Conservation (phyloP, 1,140 invertebrate genomes). For the Hylaeus volcanicus region DNA sequence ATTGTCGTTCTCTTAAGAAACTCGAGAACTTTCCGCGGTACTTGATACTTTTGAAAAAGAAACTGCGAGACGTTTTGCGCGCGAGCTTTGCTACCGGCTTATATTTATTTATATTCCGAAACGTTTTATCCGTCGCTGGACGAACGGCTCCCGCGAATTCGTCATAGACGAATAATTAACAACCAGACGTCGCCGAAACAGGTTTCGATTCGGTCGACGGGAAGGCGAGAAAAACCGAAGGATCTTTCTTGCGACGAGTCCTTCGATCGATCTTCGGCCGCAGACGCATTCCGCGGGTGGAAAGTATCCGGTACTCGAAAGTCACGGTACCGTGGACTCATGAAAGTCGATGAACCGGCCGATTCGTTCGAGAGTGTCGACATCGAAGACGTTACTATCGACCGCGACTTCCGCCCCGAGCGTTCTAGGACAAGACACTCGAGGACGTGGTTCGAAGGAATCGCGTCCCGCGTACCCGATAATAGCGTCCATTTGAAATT, state of each 20-base stretch:
- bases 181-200: slow-evolving; percentile 5
- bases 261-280: slow-evolving; percentile 39
- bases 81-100: too few species aligned
- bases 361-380: slow-evolving; percentile 49
- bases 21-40: too few species aligned
- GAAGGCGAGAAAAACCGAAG: slow-evolving; percentile 20
- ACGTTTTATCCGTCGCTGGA: not conserved
- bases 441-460: not conserved
- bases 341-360: slow-evolving; percentile 67
- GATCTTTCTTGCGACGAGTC: slow-evolving; percentile 34
- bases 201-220: slow-evolving; percentile 16
- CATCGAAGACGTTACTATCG: slow-evolving; percentile 33
- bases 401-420: slow-evolving; percentile 39
- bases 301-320: slow-evolving; percentile 57
- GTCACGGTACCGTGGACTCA: slow-evolving; percentile 62
- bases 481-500: slow-evolving; percentile 53
- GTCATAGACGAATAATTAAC: slow-evolving; percentile 39
- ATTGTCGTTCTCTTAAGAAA: too few species aligned
- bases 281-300: slow-evolving; percentile 32
- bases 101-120: too few species aligned
- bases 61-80: too few species aligned
- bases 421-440: slow-evolving; percentile 13
- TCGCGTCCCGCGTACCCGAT: slow-evolving; percentile 3
- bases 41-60: too few species aligned
- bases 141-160: slow-evolving; percentile 31